Percentiles rank a stretch among this genome's conserved stretches.
Conservation (phyloP, 2,888 invertebrate genomes). For the Crocallis elinguaria region DNA sequence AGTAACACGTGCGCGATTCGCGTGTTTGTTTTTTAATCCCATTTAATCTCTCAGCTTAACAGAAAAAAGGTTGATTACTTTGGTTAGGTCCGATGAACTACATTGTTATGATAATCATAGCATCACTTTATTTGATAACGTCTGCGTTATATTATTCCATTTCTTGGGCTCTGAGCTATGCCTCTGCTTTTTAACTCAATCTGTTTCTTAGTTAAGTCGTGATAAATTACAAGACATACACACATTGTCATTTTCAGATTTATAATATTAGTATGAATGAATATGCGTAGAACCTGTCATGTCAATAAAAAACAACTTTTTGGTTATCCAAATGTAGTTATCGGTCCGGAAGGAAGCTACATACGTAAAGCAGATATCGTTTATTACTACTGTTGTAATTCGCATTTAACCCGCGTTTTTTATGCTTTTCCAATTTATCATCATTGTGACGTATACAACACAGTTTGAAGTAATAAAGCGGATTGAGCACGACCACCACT, state of each 20-base stretch:
- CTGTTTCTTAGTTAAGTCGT: too few relatives aligned
- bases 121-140: too few relatives aligned
- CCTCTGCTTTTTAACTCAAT: too few relatives aligned
- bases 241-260: too few relatives aligned
- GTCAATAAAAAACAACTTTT: background rate
- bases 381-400: conserved; percentile 8
- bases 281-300: too few relatives aligned
- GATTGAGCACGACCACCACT: conserved; percentile 40
- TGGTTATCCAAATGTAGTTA: conserved; percentile 1
- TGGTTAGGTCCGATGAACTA: background rate
- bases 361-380: conserved; percentile 26
- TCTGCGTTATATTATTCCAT: too few relatives aligned
- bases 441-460: conserved; percentile 13
- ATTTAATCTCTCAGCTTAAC: background rate
- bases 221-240: too few relatives aligned
- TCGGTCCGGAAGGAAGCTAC: conserved; percentile 27
- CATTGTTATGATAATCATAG: background rate
- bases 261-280: too few relatives aligned
- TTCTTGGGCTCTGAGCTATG: too few relatives aligned
- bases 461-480: conserved; percentile 11
- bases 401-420: conserved; percentile 9
- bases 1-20: conserved; percentile 39
- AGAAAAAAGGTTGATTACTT: background rate
- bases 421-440: conserved; percentile 14
- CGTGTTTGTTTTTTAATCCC: conserved; percentile 14